phyloP scores from a whole-genome alignment of 2,797 vertebrate species.

The Acipenser oxyrinchus region DNA sequence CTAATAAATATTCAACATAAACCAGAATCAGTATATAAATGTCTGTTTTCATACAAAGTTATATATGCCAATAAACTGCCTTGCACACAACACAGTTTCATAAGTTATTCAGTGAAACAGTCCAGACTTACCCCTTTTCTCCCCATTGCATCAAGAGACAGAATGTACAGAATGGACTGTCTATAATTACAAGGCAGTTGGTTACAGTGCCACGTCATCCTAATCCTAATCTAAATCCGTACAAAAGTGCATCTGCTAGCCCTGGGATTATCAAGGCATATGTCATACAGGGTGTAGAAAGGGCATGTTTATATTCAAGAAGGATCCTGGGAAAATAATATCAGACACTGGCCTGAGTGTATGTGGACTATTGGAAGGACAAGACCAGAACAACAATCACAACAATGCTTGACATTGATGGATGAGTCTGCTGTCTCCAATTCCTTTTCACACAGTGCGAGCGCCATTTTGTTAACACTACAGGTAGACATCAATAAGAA shows the following conservation, averaged over 20 bases:
- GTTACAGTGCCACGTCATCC: slow-evolving; percentile 26
- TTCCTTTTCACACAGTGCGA: too few species aligned
- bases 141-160: slow-evolving; percentile 50
- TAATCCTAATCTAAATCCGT: slow-evolving; percentile 54
- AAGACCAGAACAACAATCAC: too few species aligned
- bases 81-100: neutral
- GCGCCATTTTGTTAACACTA: too few species aligned
- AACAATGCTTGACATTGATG: too few species aligned
- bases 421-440: too few species aligned
- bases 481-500: too few species aligned
- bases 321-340: too few species aligned
- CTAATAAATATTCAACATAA: neutral
- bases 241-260: slow-evolving; percentile 28
- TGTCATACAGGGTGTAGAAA: neutral
- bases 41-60: neutral
- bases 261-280: slow-evolving; percentile 44
- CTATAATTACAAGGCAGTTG: slow-evolving; percentile 14
- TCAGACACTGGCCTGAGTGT: too few species aligned
- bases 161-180: slow-evolving; percentile 8
- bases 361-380: too few species aligned
- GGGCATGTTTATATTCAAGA: neutral
- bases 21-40: neutral
- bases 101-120: slow-evolving; percentile 1
- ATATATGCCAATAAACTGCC: neutral
- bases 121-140: slow-evolving; percentile 63